These are phyloP conservation scores for Bombycilla garrulus DNA, from an alignment of 2,113 vertebrate genomes.

Conservation along the genomic window DNA sequence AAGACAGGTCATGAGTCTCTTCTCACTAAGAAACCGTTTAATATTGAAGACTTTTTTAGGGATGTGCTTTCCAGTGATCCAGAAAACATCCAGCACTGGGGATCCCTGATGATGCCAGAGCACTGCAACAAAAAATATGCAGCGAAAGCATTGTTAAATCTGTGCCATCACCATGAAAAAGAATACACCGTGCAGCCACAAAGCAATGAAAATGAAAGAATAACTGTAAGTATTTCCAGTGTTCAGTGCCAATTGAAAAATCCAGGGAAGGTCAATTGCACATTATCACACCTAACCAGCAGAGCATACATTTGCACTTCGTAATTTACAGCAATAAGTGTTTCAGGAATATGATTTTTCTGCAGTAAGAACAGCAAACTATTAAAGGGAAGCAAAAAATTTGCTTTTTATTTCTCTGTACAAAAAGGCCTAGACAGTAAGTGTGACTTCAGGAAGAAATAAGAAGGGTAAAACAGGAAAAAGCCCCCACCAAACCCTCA, in stretches of 20 bases:
- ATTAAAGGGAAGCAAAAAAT: neutral
- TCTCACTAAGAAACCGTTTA: neutral
- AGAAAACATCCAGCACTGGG: neutral
- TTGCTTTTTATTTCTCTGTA: neutral
- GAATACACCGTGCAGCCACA: neutral
- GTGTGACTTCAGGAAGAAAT: neutral
- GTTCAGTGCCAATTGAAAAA: neutral
- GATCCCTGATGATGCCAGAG: neutral
- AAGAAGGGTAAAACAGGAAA: neutral
- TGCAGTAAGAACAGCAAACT: neutral
- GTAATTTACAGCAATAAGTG: neutral
- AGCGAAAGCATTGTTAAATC: neutral
- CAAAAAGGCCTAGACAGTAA: neutral
- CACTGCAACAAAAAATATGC: rapidly evolving
- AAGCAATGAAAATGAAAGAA: neutral
- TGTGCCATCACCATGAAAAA: neutral
- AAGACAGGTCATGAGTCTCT: neutral
- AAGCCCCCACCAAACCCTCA: rapidly evolving
- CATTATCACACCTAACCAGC: neutral
- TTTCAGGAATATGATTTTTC: neutral
- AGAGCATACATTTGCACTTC: neutral
- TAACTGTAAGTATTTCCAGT: neutral
- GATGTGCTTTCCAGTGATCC: neutral
- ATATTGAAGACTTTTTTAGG: neutral
- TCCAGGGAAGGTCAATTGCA: neutral